Evolutionary conservation across 2,797 vertebrate species (phyloP).

Genomic region (Artibeus jamaicensis): DNA sequence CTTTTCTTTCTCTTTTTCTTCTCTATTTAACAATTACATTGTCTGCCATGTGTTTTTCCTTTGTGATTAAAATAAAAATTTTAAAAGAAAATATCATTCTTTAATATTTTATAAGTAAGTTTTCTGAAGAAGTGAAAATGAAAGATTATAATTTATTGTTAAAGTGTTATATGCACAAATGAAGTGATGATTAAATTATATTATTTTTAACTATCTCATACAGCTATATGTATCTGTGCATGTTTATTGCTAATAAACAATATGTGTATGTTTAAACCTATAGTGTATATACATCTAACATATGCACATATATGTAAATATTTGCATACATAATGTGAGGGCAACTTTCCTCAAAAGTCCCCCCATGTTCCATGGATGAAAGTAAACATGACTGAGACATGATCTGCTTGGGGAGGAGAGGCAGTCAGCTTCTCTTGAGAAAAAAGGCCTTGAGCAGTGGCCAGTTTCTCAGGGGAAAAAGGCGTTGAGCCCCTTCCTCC

Average conservation of each 20-base stretch:
- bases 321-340: background rate
- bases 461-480: no score
- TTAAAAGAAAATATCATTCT: constrained; percentile 6
- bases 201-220: background rate
- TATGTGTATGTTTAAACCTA: background rate
- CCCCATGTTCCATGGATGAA: no score
- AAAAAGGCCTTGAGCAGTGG: no score
- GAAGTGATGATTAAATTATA: background rate
- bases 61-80: background rate
- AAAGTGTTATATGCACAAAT: background rate
- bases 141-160: background rate
- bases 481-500: no score
- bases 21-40: background rate
- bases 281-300: background rate
- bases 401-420: no score
- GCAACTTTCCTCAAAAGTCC: no score
- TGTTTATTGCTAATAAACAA: background rate
- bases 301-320: background rate
- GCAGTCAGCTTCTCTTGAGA: no score
- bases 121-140: background rate
- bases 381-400: no score
- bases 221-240: background rate
- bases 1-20: no score
- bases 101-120: constrained; percentile 53
- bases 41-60: background rate